A percentile compares a stretch with the other conserved stretches of the same genome.
Evolutionary conservation across 2,113 vertebrate genomes (phyloP).

Genomic region (Clarias batrachus): DNA sequence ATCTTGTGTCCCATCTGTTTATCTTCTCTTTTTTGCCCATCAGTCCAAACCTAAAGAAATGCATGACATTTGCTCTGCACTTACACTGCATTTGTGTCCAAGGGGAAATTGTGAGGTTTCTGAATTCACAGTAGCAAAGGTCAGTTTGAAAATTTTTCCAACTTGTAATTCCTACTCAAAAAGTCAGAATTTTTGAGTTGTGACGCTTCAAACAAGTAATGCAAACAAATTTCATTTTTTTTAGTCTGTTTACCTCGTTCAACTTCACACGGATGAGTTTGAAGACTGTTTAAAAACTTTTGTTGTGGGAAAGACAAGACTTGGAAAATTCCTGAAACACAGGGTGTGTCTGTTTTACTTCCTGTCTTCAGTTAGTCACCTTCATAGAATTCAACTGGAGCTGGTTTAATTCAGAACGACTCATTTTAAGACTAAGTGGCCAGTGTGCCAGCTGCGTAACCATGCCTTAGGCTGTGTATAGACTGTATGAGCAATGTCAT

Average conservation of each 20-base stretch:
- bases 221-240: no score
- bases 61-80: neutral
- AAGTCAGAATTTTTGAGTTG: neutral
- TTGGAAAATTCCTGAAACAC: no score
- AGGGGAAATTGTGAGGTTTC: neutral
- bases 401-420: neutral
- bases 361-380: neutral
- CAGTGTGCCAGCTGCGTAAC: conserved; percentile 44
- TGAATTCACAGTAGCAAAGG: neutral
- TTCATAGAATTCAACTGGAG: neutral
- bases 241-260: no score
- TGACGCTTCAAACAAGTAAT: no score
- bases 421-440: conserved; percentile 4
- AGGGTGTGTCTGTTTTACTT: no score
- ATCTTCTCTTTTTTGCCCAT: neutral
- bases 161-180: neutral
- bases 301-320: no score
- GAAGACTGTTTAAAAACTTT: no score
- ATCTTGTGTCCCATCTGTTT: neutral
- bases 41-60: neutral
- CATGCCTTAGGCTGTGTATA: neutral
- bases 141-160: neutral
- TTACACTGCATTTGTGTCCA: neutral
- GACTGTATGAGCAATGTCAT: neutral
- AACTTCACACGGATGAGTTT: no score